Conservation (phyloP, 2,797 vertebrate genomes). For the Discoglossus pictus region DNA sequence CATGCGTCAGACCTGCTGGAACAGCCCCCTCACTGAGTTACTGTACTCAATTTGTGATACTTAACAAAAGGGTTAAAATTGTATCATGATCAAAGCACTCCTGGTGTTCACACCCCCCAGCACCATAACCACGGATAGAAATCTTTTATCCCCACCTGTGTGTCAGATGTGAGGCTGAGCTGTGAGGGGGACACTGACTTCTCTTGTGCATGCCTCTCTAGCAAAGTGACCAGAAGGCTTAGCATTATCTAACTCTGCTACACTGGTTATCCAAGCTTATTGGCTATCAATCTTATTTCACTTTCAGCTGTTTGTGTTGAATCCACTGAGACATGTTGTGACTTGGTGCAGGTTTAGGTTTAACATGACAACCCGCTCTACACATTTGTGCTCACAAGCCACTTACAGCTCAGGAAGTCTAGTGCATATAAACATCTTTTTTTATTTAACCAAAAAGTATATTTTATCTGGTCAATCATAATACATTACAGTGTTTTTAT, state of each 20-base stretch:
- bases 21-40: no score
- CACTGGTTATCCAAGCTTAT: neutral
- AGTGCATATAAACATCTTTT: no score
- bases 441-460: no score
- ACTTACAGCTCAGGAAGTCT: neutral
- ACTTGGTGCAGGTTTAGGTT: constrained; percentile 4
- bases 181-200: no score
- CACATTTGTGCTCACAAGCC: neutral
- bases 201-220: neutral
- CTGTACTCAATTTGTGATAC: no score
- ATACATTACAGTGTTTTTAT: no score
- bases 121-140: constrained; percentile 16
- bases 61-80: constrained; percentile 16
- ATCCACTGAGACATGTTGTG: neutral
- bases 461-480: no score
- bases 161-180: constrained; percentile 31
- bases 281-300: constrained; percentile 14
- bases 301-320: constrained; percentile 21
- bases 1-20: no score
- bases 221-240: constrained; percentile 12
- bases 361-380: constrained; percentile 2
- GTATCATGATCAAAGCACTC: constrained; percentile 21
- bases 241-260: constrained; percentile 6
- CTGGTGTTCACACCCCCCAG: constrained; percentile 9
- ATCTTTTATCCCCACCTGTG: constrained; percentile 30